Percentiles rank a stretch among this genome's conserved stretches.
phyloP scores from a whole-genome alignment of 2,888 invertebrate species.

The Ctena decussata region DNA sequence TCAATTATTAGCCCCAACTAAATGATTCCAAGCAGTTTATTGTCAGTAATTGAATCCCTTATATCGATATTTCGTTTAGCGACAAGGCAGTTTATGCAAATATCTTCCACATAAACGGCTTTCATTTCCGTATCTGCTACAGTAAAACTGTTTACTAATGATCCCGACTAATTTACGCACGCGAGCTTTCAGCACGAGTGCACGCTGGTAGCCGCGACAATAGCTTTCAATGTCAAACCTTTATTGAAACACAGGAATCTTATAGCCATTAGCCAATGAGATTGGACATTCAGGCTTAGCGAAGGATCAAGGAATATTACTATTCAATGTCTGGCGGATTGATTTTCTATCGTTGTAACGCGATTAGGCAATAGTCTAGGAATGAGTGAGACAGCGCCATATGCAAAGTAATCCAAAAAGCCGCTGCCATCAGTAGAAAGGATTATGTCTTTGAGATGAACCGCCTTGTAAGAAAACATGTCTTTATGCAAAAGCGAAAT shows the following conservation, averaged over 20 bases:
- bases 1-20: conserved; percentile 9
- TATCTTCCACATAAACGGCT: conserved; percentile 67
- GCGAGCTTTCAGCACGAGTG: conserved; percentile 62
- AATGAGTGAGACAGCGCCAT: background rate
- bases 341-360: conserved; percentile 44
- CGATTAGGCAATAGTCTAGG: conserved; percentile 47
- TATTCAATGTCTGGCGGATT: conserved; percentile 39
- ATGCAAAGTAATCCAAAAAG: background rate
- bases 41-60: conserved; percentile 68
- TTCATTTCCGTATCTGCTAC: conserved; percentile 69
- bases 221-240: conserved; percentile 50
- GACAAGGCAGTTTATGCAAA: conserved; percentile 72
- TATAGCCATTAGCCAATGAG: conserved; percentile 25
- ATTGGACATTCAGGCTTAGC: background rate
- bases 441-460: background rate
- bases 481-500: too few relatives aligned
- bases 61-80: conserved; percentile 69
- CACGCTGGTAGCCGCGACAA: conserved; percentile 44
- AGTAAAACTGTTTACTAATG: conserved; percentile 72
- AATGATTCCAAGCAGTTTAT: conserved; percentile 40
- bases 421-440: background rate
- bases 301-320: background rate
- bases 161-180: conserved; percentile 67
- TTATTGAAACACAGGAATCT: conserved; percentile 54
- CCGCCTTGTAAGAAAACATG: too few relatives aligned